Evolutionary conservation across 2,113 vertebrate species (phyloP).

Genomic region (Peromyscus californicus): DNA sequence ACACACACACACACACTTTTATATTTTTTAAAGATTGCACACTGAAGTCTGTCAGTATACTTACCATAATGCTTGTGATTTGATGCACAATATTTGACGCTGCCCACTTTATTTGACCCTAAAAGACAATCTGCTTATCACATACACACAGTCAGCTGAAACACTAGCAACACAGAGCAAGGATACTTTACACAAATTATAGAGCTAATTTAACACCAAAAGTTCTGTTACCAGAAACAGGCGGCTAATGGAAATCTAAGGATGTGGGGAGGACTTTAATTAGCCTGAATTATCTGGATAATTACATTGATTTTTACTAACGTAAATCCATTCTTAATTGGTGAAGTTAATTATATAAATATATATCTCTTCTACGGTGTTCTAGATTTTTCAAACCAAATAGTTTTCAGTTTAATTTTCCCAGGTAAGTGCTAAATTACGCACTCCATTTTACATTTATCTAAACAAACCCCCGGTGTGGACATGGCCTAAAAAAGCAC

Average conservation of each 20-base stretch:
- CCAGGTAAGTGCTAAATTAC: constrained; percentile 63
- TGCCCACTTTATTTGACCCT: background rate
- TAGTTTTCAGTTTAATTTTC: constrained; percentile 27
- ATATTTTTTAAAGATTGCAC: background rate
- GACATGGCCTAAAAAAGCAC: constrained; percentile 66
- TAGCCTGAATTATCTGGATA: constrained; percentile 80
- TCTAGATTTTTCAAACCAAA: constrained; percentile 71
- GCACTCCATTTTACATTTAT: constrained; percentile 60
- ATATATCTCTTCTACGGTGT: constrained; percentile 50
- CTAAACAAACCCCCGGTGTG: constrained; percentile 71
- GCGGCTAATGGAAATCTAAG: constrained; percentile 69
- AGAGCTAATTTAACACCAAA: constrained; percentile 69
- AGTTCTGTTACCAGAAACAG: constrained; percentile 60
- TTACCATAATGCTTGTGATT: background rate
- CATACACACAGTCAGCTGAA: background rate
- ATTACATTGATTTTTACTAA: constrained; percentile 80
- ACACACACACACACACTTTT: background rate
- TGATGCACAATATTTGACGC: background rate
- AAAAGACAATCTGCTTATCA: constrained; percentile 31
- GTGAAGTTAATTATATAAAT: constrained; percentile 77
- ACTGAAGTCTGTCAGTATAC: background rate
- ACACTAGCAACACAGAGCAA: constrained; percentile 40
- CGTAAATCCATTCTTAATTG: constrained; percentile 75
- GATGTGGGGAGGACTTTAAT: constrained; percentile 72
- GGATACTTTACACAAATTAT: constrained; percentile 39